These are phyloP conservation scores for Natrix natrix DNA, from an alignment of 2,797 vertebrate species.

Conservation along the genomic window DNA sequence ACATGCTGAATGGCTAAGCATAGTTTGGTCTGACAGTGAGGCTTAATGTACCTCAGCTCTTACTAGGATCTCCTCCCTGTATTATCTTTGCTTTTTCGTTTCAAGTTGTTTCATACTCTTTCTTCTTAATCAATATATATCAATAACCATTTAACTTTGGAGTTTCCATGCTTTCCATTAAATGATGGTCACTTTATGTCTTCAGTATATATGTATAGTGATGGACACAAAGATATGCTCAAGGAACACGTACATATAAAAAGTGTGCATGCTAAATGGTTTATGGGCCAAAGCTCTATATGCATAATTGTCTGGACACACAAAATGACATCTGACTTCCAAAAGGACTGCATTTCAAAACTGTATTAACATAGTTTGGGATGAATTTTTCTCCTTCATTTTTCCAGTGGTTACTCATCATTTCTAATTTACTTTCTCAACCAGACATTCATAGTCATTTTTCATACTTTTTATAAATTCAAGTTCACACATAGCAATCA, in stretches of 20 bases:
- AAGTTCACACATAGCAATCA: background rate
- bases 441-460: background rate
- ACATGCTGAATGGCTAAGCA: constrained; percentile 25
- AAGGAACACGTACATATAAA: background rate
- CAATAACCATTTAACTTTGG: background rate
- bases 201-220: background rate
- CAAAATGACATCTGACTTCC: background rate
- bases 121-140: background rate
- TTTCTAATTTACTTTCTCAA: background rate
- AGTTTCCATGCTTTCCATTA: background rate
- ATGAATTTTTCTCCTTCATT: background rate
- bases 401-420: background rate
- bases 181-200: background rate
- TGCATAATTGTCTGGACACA: background rate
- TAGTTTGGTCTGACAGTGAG: background rate
- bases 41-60: background rate
- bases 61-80: background rate
- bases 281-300: background rate
- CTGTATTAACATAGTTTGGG: background rate
- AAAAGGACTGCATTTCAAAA: background rate
- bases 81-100: background rate
- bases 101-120: background rate
- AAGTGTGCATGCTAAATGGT: background rate
- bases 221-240: background rate
- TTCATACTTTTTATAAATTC: background rate